Evolutionary conservation across 2,797 vertebrate species (phyloP), one percentile per base, ranked within the genome.

Genomic region (Poecilia picta): DNA sequence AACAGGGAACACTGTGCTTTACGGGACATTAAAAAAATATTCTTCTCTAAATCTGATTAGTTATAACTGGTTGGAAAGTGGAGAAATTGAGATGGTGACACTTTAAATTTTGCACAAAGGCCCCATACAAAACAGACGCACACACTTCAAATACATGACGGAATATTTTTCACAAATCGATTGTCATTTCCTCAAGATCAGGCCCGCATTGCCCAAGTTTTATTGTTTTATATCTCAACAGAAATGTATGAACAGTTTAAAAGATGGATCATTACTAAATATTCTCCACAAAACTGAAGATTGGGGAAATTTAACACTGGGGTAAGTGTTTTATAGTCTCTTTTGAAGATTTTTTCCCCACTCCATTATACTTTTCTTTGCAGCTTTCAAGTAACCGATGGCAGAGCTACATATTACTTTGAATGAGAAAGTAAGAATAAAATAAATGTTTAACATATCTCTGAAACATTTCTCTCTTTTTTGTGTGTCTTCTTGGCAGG

Each of bases 371-470:
- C 16, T 64, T 64, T 33, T 25, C 43, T 43, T 13, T 45, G 39
- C 20, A 25, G 28, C 41, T 45, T 70, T 68, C 43, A 70, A n/a
- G 41, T 43, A 45, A 45, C 39, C 25, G 3, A 23, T 68, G 10
- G 25, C 18, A 23, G 25, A 43, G 39, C 23, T 45, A 15, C 12
- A 43, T 8, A 43, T 8, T 43, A 45, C 39, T 83, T 71, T 81
- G 72, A 70, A 49, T 1, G 10, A 66, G 45, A 71, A 49, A 39
- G 64, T 70, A n/a, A 39, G 53, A 57, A 36, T 43, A 46, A 57
- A 45, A 77, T 2, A 25, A 39, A 23, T 53, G 77, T 78, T 75
- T 33, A 70, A 31, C 49, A 85, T 82, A 79, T 85, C 73, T 89
- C 81, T 74, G 68, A 89, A 86, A 78, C 76, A 73, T 55, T 73